phyloP scores from a whole-genome alignment of 23 tunicate genomes.

The Halocynthia aurantium region DNA sequence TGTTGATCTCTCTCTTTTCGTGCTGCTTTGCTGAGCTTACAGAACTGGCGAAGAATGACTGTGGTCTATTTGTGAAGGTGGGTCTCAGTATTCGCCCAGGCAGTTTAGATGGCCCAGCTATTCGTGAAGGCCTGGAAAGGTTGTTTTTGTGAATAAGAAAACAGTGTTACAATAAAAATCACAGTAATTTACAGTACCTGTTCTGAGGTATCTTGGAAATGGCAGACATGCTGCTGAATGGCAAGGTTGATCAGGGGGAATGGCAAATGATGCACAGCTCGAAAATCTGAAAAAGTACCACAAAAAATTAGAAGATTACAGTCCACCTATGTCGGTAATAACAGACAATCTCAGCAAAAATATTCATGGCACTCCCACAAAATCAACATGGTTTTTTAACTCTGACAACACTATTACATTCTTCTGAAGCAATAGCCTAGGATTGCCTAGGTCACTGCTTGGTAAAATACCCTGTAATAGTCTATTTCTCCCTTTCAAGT shows the following conservation, averaged over 20 bases:
- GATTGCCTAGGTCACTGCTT: too few species aligned
- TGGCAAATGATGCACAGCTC: too few species aligned
- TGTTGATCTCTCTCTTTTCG: not conserved
- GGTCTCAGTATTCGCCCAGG: conserved; percentile 10
- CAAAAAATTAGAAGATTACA: too few species aligned
- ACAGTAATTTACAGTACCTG: not conserved
- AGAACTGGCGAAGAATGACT: not conserved
- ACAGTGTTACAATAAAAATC: not conserved
- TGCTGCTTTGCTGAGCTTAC: conserved; percentile 3
- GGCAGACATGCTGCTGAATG: not conserved
- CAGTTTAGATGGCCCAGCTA: not conserved
- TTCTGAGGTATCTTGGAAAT: conserved; percentile 12
- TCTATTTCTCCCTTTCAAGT: too few species aligned
- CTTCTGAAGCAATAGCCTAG: too few species aligned
- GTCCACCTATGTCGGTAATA: too few species aligned
- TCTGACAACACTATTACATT: too few species aligned
- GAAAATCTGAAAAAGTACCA: too few species aligned
- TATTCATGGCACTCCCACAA: too few species aligned
- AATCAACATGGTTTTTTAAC: too few species aligned
- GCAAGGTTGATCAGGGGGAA: not conserved
- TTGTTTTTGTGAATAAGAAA: not conserved
- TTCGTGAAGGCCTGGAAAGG: not conserved
- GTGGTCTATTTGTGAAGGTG: conserved; percentile 1
- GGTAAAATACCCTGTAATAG: too few species aligned
- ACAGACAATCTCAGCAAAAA: too few species aligned